Evolutionary conservation across 2,888 invertebrate species (phyloP).

Genomic region (Latrodectus elegans): DNA sequence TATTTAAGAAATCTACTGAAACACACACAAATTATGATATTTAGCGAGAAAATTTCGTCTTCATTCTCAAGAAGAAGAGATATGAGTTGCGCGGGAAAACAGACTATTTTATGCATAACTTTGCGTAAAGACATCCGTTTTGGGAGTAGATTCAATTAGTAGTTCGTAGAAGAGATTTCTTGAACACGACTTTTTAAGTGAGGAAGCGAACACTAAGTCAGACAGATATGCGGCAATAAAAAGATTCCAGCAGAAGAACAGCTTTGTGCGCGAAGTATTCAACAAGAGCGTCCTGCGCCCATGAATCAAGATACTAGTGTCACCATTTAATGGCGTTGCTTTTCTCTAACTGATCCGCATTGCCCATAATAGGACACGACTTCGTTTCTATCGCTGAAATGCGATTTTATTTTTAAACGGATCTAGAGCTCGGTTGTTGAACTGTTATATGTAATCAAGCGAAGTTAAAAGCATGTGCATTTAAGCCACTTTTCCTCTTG

Average conservation of each 20-base stretch:
- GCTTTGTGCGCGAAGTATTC: constrained; percentile 47
- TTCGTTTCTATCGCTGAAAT: constrained; percentile 28
- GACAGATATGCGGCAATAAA: constrained; percentile 52
- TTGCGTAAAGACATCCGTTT: constrained; percentile 48
- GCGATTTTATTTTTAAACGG: constrained; percentile 54
- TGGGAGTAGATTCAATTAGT: constrained; percentile 62
- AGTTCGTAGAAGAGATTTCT: constrained; percentile 50
- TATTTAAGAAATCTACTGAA: not conserved
- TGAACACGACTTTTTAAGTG: constrained; percentile 52
- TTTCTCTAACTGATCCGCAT: constrained; percentile 52
- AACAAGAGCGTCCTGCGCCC: constrained; percentile 24
- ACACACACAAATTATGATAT: constrained; percentile 6
- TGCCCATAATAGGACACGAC: constrained; percentile 61
- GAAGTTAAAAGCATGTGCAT: constrained; percentile 5
- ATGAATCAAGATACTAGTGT: constrained; percentile 67
- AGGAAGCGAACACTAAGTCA: constrained; percentile 57
- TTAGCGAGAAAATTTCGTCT: not conserved
- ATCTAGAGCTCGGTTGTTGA: constrained; percentile 51
- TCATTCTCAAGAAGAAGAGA: constrained; percentile 9
- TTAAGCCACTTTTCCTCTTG: not conserved
- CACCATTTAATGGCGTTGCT: constrained; percentile 64
- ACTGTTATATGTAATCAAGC: constrained; percentile 23
- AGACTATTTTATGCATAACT: constrained; percentile 20
- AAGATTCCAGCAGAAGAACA: constrained; percentile 27
- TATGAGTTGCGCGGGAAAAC: constrained; percentile 4